Conservation (phyloP, 2,113 vertebrate species). For the Equus quagga region DNA sequence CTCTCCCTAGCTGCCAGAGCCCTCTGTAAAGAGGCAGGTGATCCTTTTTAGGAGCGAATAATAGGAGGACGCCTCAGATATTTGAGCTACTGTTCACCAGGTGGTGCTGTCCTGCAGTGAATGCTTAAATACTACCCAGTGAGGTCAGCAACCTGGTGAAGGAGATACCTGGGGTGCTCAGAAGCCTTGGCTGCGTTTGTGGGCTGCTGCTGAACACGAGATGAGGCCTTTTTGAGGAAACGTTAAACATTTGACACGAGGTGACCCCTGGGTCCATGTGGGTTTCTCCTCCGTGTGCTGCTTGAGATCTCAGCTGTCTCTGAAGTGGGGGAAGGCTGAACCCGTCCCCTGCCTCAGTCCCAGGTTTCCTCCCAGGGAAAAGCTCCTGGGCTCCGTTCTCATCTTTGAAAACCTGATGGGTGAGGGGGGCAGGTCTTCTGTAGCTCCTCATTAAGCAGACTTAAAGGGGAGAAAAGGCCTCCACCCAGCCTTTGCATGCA, state of each 20-base stretch:
- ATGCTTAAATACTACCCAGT: not conserved
- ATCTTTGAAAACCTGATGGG: constrained; percentile 66
- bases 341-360: not conserved
- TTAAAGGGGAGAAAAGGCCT: constrained; percentile 28
- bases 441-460: constrained; percentile 60
- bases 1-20: not conserved
- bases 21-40: not conserved
- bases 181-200: not conserved
- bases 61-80: not conserved
- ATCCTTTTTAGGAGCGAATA: not conserved
- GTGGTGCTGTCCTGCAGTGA: constrained; percentile 53
- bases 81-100: constrained; percentile 23
- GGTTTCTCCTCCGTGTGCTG: not conserved
- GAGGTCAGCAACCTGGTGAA: not conserved
- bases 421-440: not conserved
- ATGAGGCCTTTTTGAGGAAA: not conserved
- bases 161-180: not conserved
- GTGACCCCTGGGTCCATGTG: not conserved
- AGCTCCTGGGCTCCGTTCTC: not conserved
- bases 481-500: not conserved
- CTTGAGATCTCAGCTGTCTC: not conserved
- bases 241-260: not conserved
- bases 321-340: not conserved
- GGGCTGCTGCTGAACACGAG: not conserved
- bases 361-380: constrained; percentile 57